phyloP scores from a whole-genome alignment of 2,113 vertebrate genomes.

The Hippocampus abdominalis region DNA sequence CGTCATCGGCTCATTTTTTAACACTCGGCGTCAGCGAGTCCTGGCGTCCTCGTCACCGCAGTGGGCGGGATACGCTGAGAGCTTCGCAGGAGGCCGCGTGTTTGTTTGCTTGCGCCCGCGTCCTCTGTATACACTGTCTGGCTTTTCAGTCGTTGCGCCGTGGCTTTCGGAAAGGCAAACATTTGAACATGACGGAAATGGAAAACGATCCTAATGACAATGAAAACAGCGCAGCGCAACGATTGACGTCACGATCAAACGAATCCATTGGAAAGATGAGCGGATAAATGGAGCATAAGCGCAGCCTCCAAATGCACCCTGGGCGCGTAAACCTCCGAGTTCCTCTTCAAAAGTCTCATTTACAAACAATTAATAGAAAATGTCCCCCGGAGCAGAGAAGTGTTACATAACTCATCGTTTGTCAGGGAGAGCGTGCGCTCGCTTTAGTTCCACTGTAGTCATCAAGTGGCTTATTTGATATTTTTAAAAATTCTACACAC shows the following conservation, averaged over 20 bases:
- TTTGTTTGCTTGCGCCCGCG: neutral
- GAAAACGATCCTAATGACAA: too few species aligned
- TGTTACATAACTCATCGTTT: constrained; percentile 34
- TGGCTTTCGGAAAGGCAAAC: neutral
- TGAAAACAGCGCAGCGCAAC: too few species aligned
- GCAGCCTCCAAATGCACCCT: neutral
- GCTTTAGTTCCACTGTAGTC: constrained; percentile 23
- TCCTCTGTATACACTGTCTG: neutral
- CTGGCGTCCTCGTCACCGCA: neutral
- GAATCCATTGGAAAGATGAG: neutral
- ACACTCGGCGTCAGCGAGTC: neutral
- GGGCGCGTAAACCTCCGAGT: constrained; percentile 26
- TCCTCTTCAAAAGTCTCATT: constrained; percentile 31
- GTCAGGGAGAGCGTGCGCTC: constrained; percentile 7
- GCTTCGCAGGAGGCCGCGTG: neutral
- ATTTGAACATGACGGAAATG: neutral
- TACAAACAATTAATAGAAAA: constrained; percentile 40
- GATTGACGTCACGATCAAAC: neutral
- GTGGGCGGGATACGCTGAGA: neutral
- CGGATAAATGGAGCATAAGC: neutral
- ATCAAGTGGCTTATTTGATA: constrained; percentile 21
- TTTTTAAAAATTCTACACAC: constrained; percentile 26
- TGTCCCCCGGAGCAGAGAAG: constrained; percentile 25
- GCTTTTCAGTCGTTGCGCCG: neutral
- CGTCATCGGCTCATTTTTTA: neutral